These are phyloP conservation scores for Lamprotornis superbus DNA, from an alignment of 2,113 vertebrate species.

Conservation along the genomic window DNA sequence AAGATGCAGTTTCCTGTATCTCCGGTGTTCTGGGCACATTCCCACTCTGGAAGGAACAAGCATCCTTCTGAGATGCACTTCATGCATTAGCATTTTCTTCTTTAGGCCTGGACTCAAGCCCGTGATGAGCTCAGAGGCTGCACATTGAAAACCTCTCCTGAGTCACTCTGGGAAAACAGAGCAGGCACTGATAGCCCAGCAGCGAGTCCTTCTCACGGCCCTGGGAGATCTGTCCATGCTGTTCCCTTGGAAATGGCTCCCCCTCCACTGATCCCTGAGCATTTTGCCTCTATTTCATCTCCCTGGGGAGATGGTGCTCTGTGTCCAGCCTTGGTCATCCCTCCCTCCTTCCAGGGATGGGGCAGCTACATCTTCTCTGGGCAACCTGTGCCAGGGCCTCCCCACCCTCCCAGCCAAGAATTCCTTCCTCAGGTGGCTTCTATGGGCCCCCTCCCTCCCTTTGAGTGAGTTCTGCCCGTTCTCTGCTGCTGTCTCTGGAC, in stretches of 20 bases:
- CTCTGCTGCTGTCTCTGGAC: background rate
- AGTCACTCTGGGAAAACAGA: background rate
- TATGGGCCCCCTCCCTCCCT: background rate
- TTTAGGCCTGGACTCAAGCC: background rate
- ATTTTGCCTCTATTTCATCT: background rate
- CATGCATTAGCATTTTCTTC: background rate
- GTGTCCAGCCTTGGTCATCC: background rate
- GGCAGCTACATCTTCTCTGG: background rate
- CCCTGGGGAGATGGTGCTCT: background rate
- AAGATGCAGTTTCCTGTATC: background rate
- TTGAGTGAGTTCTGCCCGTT: accelerated
- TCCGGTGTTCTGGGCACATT: background rate
- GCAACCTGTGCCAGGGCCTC: background rate
- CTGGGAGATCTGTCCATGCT: background rate
- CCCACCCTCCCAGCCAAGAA: background rate
- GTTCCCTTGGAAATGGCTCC: background rate
- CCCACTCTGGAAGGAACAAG: background rate
- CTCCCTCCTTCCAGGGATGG: background rate
- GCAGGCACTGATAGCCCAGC: background rate
- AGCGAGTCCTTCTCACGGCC: background rate
- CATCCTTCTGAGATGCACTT: background rate
- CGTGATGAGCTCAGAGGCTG: background rate
- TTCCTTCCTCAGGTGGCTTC: background rate
- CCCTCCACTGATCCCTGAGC: accelerated
- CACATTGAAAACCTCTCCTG: background rate